phyloP scores from a whole-genome alignment of 2,113 vertebrate species.

The Galeopterus variegatus region DNA sequence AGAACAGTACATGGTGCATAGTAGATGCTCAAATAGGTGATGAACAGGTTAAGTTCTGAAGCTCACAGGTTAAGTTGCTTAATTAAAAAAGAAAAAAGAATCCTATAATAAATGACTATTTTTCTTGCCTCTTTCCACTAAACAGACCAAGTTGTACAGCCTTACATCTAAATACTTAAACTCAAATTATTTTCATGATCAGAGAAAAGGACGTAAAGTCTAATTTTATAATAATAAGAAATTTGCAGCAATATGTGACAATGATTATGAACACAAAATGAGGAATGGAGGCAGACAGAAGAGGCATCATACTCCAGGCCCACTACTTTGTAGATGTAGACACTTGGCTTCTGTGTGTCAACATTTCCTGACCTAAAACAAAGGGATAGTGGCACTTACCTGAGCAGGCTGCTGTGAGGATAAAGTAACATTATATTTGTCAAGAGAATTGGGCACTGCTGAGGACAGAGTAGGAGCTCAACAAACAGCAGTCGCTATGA shows the following conservation, averaged over 20 bases:
- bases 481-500: accelerated
- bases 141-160: background rate
- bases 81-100: background rate
- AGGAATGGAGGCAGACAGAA: no score
- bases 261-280: background rate
- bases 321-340: background rate
- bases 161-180: slow-evolving; percentile 22
- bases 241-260: background rate
- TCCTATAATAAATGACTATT: background rate
- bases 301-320: background rate
- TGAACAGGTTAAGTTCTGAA: background rate
- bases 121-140: slow-evolving; percentile 2
- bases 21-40: background rate
- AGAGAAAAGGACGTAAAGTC: background rate
- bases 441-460: background rate
- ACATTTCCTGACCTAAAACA: background rate
- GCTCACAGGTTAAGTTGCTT: background rate
- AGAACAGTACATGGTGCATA: background rate
- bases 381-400: background rate
- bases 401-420: background rate
- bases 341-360: background rate
- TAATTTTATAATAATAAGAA: slow-evolving; percentile 22
- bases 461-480: background rate
- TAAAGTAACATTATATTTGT: background rate
- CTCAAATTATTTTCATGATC: slow-evolving; percentile 25